Evolutionary conservation across 2,797 vertebrate species (phyloP).

Genomic region (Buphagus erythrorhynchus): DNA sequence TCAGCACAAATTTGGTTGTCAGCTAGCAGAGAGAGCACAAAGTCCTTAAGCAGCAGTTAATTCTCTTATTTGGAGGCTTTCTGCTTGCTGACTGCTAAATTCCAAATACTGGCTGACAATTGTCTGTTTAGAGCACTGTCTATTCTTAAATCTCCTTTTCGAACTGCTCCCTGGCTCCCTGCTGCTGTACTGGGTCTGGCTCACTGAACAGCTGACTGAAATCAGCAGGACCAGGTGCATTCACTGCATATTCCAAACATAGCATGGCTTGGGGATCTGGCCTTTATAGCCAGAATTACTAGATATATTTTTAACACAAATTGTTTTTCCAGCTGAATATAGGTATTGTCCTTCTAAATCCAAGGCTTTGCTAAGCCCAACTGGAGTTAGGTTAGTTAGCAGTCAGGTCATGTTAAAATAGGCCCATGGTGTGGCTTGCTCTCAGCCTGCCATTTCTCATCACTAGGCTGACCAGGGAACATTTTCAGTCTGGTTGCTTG

Average conservation of each 20-base stretch:
- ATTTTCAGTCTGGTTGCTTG: neutral
- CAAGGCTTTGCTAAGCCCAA: neutral
- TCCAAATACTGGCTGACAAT: neutral
- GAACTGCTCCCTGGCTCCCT: neutral
- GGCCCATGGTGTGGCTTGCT: no score
- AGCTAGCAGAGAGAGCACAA: neutral
- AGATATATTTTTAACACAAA: neutral
- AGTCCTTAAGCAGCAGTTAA: neutral
- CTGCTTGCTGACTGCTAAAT: neutral
- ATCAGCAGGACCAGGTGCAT: neutral
- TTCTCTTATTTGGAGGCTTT: neutral
- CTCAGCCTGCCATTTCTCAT: neutral
- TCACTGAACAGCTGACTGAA: neutral
- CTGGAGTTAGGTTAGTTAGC: neutral
- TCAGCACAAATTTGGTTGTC: conserved; percentile 6
- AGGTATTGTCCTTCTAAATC: neutral
- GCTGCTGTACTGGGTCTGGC: neutral
- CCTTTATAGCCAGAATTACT: neutral
- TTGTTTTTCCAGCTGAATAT: neutral
- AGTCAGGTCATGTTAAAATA: neutral
- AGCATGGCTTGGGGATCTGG: neutral
- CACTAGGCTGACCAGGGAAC: neutral
- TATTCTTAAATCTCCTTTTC: neutral
- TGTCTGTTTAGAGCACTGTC: neutral
- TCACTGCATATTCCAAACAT: neutral